A percentile compares a stretch with the other conserved stretches of the same genome.
These are phyloP conservation scores for Allenopithecus nigroviridis DNA, from an alignment of 2,797 vertebrate genomes.

Conservation along the genomic window DNA sequence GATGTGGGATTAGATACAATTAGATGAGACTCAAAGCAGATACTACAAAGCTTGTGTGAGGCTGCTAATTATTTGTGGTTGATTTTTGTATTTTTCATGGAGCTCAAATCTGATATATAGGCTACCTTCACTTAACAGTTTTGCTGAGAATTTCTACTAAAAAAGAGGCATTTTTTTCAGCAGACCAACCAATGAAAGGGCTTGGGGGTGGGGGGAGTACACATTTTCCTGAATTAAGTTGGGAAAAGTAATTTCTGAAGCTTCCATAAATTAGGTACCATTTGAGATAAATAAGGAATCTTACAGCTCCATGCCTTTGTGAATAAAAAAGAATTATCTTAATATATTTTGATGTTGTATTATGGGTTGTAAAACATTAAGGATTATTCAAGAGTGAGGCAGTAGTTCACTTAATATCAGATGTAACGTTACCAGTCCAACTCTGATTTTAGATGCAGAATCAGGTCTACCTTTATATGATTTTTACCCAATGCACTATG, in stretches of 20 bases:
- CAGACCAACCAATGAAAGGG: neutral
- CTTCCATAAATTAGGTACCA: neutral
- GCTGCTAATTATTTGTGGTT: neutral
- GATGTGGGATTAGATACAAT: slow-evolving; percentile 12
- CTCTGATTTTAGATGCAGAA: neutral
- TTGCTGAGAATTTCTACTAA: neutral
- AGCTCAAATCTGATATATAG: neutral
- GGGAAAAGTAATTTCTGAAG: neutral
- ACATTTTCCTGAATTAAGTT: neutral
- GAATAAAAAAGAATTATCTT: neutral
- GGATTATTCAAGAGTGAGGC: neutral
- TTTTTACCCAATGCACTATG: neutral
- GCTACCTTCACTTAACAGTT: neutral
- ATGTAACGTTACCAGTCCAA: neutral
- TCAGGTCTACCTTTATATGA: neutral
- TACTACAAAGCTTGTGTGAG: neutral
- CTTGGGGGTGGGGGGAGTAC: neutral
- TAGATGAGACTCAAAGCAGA: neutral
- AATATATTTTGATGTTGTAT: neutral
- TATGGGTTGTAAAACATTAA: neutral
- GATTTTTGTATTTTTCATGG: neutral
- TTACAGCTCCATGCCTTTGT: rapidly evolving
- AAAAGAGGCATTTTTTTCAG: neutral
- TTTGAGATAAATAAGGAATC: neutral
- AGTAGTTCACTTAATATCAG: neutral